These are phyloP conservation scores for Homarus gammarus DNA, from an alignment of 2,888 invertebrate genomes.

Conservation along the genomic window DNA sequence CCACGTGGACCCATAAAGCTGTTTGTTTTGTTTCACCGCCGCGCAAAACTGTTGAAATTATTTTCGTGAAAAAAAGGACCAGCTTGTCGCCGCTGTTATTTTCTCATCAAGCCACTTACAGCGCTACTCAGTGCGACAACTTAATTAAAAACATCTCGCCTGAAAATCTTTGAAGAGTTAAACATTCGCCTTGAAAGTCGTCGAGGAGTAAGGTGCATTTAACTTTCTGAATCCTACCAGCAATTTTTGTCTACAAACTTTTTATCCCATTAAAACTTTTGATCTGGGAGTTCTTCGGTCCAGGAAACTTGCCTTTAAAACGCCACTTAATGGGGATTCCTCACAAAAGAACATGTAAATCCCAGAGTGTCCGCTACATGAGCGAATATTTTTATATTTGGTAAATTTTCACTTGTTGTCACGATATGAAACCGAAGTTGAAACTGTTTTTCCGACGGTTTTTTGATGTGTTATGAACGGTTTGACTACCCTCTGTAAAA, in stretches of 20 bases:
- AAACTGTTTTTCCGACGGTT: too few relatives aligned
- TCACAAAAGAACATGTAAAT: not conserved
- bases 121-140: not conserved
- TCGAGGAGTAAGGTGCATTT: constrained; percentile 38
- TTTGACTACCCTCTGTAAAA: too few relatives aligned
- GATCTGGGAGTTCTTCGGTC: constrained; percentile 37
- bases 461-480: too few relatives aligned
- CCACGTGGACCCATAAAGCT: too few relatives aligned
- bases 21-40: too few relatives aligned
- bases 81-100: not conserved
- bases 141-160: constrained; percentile 35
- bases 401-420: too few relatives aligned
- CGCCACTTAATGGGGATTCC: constrained; percentile 34
- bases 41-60: too few relatives aligned
- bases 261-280: constrained; percentile 53
- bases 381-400: too few relatives aligned
- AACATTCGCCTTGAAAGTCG: constrained; percentile 38
- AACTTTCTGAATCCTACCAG: constrained; percentile 49
- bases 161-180: constrained; percentile 24
- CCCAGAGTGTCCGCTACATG: too few relatives aligned
- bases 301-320: constrained; percentile 32
- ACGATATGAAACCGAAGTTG: too few relatives aligned
- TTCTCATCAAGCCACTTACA: not conserved
- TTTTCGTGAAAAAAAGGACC: not conserved
- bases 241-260: constrained; percentile 48